Base-by-base conservation (phyloP, 2,797 vertebrate species). In the Liasis olivaceus region DNA sequence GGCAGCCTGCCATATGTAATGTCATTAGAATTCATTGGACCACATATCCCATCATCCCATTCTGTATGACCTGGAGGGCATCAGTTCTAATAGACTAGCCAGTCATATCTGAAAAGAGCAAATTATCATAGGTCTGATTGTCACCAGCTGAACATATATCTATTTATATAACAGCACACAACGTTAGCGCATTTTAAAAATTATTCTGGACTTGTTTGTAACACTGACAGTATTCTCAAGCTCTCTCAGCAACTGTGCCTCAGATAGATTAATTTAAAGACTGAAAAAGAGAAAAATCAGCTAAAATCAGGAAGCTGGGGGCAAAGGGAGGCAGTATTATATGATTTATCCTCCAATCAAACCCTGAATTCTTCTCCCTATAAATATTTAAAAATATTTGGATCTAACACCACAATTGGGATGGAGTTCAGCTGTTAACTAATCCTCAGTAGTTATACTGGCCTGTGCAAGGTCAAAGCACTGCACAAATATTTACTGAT, bases 341-440 rank as follows among this genome's bases (percentile, higher is more conserved):
- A 81, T 91, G 89, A 88, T 84, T 90, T 93, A 93, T 93, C 66
- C 54, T 60, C 89, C 31, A 64, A 58, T 91, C 86, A 93, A 93
- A 85, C 51, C 69, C 85, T 64, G 69, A 84, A 90, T 93, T 93
- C 89, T 91, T 93, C 51, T 88, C 60, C 66, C 28, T 93, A 88
- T 81, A 93, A 93, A 93, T 93, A 93, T 93, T 93, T 93, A 93
- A 93, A 93, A 93, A 91, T 93, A 93, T 91, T 93, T 93, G 92
- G 92, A 60, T 58, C 89, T 84, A 84, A 93, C 72, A 88, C 89
- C 72, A 91, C 66, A 58, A 59, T 91, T 88, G 92, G 92, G 89
- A 93, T 64, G 36, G 69, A 91, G 60, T 58, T 90, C 89, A 93
- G 92, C 92, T 93, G 92, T 86, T 93, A 87, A 93, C 89, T 93